Evolutionary conservation across 2,113 vertebrate species (phyloP), one percentile per base, ranked within the genome.

Genomic region (Platysternon megacephalum): DNA sequence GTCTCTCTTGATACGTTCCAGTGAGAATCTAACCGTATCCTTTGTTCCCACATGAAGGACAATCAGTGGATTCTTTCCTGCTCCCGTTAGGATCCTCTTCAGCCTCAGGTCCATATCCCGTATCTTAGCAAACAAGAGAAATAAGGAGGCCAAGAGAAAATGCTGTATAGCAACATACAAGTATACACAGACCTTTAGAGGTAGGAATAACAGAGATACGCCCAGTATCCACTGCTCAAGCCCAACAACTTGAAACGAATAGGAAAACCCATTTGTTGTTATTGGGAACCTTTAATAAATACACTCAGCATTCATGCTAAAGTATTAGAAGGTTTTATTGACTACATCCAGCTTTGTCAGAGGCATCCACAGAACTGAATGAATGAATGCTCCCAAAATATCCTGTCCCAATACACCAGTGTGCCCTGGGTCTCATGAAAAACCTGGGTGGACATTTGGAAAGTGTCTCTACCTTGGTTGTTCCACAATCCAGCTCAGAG

Each of bases 201-300:
- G 0, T 0, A 0, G 48, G 72, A 96, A n/a, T 53, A 65, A 24
- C 51, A 58, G 39, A 65, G 35, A 14, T 86, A 19, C 8, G 56
- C 84, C 61, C 78, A 84, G 85, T 0, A 82, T 53, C n/a, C 72
- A 95, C 2, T 7, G 35, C 32, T 85, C 42, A 88, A 49, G 52
- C 79, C 79, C 51, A 72, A 53, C 3, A 44, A 49, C 84, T 88
- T 51, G 32, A 78, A 82, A 3, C 2, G 16, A 80, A 6, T 13
- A 88, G 56, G 58, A 5, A 22, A 19, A 85, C 49, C 65, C 81
- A 22, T 48, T 65, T 51, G 4, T 78, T 82, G 79, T 65, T 84
- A 82, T 3, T 58, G 78, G 83, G 26, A 55, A 92, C 14, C 28
- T 85, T 85, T 55, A 90, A 51, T 51, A 92, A 53, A 86, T 16